phyloP scores from a whole-genome alignment of 2,113 vertebrate genomes.

The Podocnemis expansa region DNA sequence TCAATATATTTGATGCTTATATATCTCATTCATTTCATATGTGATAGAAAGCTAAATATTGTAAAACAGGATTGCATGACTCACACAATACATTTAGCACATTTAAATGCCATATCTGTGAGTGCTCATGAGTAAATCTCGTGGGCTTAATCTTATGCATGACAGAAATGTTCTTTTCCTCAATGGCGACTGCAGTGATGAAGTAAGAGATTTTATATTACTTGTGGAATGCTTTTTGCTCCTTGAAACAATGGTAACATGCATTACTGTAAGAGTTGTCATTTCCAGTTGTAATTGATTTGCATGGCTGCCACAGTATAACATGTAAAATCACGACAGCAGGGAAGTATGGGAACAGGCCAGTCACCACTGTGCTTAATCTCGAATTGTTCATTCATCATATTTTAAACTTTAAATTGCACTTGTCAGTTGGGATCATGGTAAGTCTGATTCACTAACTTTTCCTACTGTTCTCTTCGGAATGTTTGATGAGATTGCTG shows the following conservation, averaged over 20 bases:
- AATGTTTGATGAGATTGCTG: background rate
- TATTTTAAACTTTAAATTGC: constrained; percentile 63
- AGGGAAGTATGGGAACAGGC: constrained; percentile 53
- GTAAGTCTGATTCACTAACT: constrained; percentile 29
- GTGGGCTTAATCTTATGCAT: constrained; percentile 16
- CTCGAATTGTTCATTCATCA: constrained; percentile 44
- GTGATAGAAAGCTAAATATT: background rate
- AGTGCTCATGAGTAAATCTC: background rate
- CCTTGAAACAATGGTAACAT: constrained; percentile 61
- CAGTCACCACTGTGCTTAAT: constrained; percentile 53
- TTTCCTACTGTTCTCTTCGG: background rate
- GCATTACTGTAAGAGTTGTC: constrained; percentile 69
- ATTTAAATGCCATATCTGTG: background rate
- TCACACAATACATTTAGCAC: background rate
- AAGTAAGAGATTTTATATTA: constrained; percentile 57
- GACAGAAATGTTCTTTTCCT: background rate
- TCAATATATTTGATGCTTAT: background rate
- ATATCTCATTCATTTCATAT: background rate
- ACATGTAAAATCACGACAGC: constrained; percentile 64
- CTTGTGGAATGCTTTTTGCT: constrained; percentile 66
- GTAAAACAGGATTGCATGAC: background rate
- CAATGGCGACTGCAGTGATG: constrained; percentile 11
- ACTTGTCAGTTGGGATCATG: constrained; percentile 53
- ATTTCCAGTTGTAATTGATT: constrained; percentile 72
- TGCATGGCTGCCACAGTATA: constrained; percentile 68